phyloP scores from a whole-genome alignment of 64 coral and sea anemone species.

The Pocillopora verrucosa region DNA sequence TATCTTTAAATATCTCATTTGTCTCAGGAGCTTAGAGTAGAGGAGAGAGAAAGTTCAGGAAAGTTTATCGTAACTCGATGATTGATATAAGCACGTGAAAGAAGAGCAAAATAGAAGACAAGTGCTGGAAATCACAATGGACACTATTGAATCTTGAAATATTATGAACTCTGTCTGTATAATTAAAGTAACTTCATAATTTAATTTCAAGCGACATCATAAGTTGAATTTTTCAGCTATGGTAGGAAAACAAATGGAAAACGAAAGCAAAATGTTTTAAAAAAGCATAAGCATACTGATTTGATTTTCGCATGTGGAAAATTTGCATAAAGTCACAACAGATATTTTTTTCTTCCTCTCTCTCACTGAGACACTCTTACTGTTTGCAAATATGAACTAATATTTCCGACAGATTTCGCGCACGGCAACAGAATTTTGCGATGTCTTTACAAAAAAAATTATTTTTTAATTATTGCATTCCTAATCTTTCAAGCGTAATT shows the following conservation, averaged over 20 bases:
- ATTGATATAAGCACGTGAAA: not conserved
- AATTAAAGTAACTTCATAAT: not conserved
- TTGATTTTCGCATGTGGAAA: not conserved
- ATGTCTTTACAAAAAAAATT: not conserved
- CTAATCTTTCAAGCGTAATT: not conserved
- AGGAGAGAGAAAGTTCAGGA: too few species aligned
- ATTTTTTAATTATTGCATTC: not conserved
- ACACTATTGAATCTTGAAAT: not conserved
- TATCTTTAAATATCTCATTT: not conserved
- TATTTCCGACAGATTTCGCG: not conserved
- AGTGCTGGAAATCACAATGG: not conserved
- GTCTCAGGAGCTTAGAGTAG: too few species aligned
- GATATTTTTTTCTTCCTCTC: not conserved
- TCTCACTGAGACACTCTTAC: not conserved
- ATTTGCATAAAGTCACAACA: not conserved
- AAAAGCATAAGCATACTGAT: not conserved
- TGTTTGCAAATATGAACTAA: not conserved
- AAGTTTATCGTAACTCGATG: too few species aligned
- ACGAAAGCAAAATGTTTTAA: too few species aligned
- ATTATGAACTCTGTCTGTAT: not conserved
- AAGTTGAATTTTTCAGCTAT: not conserved
- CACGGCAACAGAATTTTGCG: not conserved
- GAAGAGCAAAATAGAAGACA: not conserved
- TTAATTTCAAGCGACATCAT: not conserved
- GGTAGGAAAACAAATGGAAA: not conserved